Evolutionary conservation across 1,140 invertebrate genomes (phyloP), one percentile per base, ranked within the genome.

Genomic region (Nylanderia fulva): DNA sequence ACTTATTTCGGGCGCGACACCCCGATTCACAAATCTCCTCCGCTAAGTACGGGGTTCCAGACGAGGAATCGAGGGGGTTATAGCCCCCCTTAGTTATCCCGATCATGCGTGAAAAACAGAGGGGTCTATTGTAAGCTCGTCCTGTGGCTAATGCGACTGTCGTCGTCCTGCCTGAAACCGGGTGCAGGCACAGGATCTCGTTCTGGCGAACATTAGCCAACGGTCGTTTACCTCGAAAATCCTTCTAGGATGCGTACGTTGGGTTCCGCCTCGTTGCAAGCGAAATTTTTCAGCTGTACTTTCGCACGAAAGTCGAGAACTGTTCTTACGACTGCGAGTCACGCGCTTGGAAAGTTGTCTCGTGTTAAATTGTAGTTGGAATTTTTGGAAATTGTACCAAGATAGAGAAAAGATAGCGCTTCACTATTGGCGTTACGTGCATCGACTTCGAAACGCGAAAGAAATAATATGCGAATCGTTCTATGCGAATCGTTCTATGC

Each of bases 61-160:
- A 29, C 66, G 54, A 83, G 52, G 13, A 54, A 76, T 63, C 58
- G 72, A 76, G 84, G 89, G 82, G 88, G 69, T 82, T 58, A 45
- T 8, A 9, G 71, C 29, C 45, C 84, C 45, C 87, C 76, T 52
- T 72, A 7, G 29, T 36, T 66, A 42, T 64, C 86, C 84, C 69
- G 89, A 90, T 88, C 79, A 85, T 86, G 90, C 90, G 90, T 90
- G 90, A 89, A 91, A 90, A 91, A 90, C 86, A 90, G 86, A 91
- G 89, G 89, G 89, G 90, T 91, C 90, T 85, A 91, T 91, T 91
- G 90, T 91, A 89, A 89, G 79, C 85, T 91, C 88, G 86, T 89
- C 84, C 90, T 91, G 90, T 91, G 90, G 90, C 90, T 91, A 91
- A 91, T 91, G 90, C 89, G 86, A 90, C 88, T 91, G 90, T 91